A percentile compares a stretch with the other conserved stretches of the same genome.
These are phyloP conservation scores for Noctua janthe DNA, from an alignment of 2,888 invertebrate genomes.

Conservation along the genomic window DNA sequence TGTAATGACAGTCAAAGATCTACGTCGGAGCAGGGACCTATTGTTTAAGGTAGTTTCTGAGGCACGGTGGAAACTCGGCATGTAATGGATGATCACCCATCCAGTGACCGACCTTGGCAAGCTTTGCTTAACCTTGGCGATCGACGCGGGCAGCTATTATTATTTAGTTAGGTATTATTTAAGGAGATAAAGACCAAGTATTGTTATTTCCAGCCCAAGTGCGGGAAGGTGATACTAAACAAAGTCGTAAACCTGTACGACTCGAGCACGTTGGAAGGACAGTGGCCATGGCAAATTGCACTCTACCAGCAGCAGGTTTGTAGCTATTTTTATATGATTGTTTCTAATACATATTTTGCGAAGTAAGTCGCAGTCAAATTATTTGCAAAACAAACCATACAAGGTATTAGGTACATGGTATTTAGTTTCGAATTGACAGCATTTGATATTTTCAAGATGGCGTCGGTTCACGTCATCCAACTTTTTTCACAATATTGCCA, in stretches of 20 bases:
- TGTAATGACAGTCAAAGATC: not conserved
- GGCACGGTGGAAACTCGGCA: not conserved
- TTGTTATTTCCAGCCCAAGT: conserved; percentile 1
- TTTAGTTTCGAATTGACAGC: not conserved
- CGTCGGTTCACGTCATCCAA: not conserved
- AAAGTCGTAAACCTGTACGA: not conserved
- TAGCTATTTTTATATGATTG: not conserved
- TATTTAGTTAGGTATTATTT: not conserved
- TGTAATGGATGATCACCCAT: not conserved
- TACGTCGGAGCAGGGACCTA: not conserved
- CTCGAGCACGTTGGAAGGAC: not conserved
- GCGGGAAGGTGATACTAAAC: conserved; percentile 1
- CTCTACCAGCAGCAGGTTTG: conserved; percentile 21
- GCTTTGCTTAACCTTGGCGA: not conserved
- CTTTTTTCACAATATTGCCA: not conserved
- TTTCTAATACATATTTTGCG: not conserved
- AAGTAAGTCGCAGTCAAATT: not conserved
- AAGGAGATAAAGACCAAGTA: not conserved
- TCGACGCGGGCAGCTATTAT: not conserved
- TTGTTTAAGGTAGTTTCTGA: not conserved
- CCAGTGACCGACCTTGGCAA: not conserved
- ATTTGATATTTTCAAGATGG: not conserved
- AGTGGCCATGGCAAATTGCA: conserved; percentile 11
- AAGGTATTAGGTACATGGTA: not conserved
- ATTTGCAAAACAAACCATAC: not conserved